These are phyloP conservation scores for Diglossa cyanea DNA, from an alignment of 2,797 vertebrate genomes.

Conservation along the genomic window DNA sequence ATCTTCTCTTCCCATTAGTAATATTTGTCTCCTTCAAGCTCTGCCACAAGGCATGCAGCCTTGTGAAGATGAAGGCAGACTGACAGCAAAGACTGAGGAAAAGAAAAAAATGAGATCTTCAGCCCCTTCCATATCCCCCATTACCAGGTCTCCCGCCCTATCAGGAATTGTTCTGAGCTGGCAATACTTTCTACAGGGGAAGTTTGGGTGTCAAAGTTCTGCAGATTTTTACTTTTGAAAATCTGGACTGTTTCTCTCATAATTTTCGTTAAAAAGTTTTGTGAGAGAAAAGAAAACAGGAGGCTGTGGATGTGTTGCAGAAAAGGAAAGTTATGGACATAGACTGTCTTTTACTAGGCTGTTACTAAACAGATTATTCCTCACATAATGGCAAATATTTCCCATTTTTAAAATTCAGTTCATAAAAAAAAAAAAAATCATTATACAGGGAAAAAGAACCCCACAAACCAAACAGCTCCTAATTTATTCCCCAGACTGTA, in stretches of 20 bases:
- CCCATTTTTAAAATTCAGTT: neutral
- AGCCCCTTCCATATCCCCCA: neutral
- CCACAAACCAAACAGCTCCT: neutral
- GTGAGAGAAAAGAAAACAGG: neutral
- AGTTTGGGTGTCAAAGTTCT: neutral
- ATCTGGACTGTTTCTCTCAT: neutral
- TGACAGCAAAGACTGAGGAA: neutral
- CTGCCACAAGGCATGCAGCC: neutral
- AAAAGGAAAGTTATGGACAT: neutral
- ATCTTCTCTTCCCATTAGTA: neutral
- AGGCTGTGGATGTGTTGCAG: neutral
- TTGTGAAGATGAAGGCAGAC: neutral
- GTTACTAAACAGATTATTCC: neutral
- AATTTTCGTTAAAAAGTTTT: neutral
- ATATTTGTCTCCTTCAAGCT: neutral
- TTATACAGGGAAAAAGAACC: neutral
- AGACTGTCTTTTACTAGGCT: neutral
- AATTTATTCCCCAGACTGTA: constrained; percentile 32
- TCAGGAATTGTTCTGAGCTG: neutral
- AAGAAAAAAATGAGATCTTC: neutral
- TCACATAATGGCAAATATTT: neutral
- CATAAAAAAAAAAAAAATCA: neutral
- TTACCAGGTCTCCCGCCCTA: neutral
- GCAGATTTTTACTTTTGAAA: neutral
- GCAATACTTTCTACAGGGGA: neutral